phyloP scores from a whole-genome alignment of 1,140 invertebrate genomes.

The Leptinotarsa lineolata region DNA sequence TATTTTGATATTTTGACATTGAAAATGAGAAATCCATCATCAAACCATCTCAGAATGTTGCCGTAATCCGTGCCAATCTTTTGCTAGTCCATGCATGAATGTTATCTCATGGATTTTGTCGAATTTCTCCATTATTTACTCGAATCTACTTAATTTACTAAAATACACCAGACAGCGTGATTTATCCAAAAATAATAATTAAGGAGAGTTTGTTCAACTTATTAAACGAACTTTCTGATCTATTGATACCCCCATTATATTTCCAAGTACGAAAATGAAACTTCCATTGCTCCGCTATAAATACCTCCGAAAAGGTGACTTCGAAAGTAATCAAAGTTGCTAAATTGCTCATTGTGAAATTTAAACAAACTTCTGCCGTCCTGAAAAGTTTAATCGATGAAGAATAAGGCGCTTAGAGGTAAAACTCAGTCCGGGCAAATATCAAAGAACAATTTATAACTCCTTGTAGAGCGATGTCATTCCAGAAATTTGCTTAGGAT shows the following conservation, averaged over 20 bases:
- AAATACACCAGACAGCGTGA: too few relatives aligned
- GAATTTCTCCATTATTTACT: too few relatives aligned
- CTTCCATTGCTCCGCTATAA: constrained; percentile 2
- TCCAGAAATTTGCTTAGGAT: constrained; percentile 1
- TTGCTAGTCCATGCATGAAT: too few relatives aligned
- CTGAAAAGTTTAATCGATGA: constrained; percentile 39
- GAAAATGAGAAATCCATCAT: too few relatives aligned
- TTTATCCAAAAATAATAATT: too few relatives aligned
- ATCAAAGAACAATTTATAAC: constrained; percentile 29
- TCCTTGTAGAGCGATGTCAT: not conserved
- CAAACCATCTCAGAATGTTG: too few relatives aligned
- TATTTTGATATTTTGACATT: too few relatives aligned
- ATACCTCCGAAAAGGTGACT: constrained; percentile 38
- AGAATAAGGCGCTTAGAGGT: constrained; percentile 37
- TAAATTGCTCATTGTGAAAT: constrained; percentile 41
- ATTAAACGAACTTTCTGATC: not conserved
- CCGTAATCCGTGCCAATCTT: too few relatives aligned
- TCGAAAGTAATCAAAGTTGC: constrained; percentile 42
- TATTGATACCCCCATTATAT: not conserved
- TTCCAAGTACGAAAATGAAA: constrained; percentile 14
- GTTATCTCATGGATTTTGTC: too few relatives aligned
- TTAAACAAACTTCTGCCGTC: constrained; percentile 31
- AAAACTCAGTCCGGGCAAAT: constrained; percentile 23
- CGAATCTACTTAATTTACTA: too few relatives aligned
- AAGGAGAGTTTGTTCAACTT: too few relatives aligned